phyloP scores from a whole-genome alignment of 2,888 invertebrate species.

The Mythimna ferrago region DNA sequence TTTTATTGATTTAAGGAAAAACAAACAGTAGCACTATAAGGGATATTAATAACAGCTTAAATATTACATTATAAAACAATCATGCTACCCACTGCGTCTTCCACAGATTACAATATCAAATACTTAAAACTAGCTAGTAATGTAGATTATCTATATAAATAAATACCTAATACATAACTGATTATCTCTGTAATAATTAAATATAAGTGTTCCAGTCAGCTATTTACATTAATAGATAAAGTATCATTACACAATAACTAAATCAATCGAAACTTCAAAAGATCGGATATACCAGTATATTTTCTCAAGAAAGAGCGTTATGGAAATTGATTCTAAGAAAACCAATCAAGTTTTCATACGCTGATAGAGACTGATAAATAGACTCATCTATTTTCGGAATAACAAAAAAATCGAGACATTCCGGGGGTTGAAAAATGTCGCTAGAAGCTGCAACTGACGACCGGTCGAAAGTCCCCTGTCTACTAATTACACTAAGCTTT shows the following conservation, averaged over 20 bases:
- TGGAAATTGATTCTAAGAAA: constrained; percentile 32
- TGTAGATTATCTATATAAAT: too few relatives aligned
- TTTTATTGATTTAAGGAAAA: too few relatives aligned
- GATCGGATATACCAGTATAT: constrained; percentile 9
- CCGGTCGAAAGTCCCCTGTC: constrained; percentile 31
- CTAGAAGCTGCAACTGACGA: constrained; percentile 33
- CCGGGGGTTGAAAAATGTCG: constrained; percentile 47
- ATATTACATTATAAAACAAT: too few relatives aligned
- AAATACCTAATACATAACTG: too few relatives aligned
- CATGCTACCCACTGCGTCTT: too few relatives aligned
- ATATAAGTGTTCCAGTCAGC: constrained; percentile 58
- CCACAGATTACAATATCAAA: too few relatives aligned
- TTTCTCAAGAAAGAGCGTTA: constrained; percentile 2
- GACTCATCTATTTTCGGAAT: constrained; percentile 31
- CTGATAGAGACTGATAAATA: constrained; percentile 15
- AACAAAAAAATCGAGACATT: constrained; percentile 10
- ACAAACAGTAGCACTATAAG: too few relatives aligned
- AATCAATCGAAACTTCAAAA: constrained; percentile 26
- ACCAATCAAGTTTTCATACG: constrained; percentile 27
- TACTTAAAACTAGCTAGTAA: too few relatives aligned
- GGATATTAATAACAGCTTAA: too few relatives aligned
- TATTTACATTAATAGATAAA: constrained; percentile 25
- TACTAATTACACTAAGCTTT: constrained; percentile 56
- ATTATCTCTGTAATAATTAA: too few relatives aligned
- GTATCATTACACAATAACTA: constrained; percentile 21